Evolutionary conservation across 2,113 vertebrate species (phyloP).

Genomic region (Picathartes gymnocephalus): DNA sequence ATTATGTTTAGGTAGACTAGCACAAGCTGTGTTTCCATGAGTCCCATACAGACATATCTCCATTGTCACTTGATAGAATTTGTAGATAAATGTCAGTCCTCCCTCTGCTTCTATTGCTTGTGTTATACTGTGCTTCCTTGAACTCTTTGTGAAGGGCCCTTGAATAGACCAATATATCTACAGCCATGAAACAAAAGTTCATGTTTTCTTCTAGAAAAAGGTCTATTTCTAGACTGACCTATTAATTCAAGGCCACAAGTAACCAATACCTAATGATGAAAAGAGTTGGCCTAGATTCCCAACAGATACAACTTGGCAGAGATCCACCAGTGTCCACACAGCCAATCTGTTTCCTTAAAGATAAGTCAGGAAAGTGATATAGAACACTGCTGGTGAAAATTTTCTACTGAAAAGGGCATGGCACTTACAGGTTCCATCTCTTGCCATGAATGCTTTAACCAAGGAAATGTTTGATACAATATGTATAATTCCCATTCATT

Average conservation of each 20-base stretch:
- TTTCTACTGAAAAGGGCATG: not conserved
- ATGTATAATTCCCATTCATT: not conserved
- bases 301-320: not conserved
- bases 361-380: not conserved
- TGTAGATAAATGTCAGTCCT: not conserved
- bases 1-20: not conserved
- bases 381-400: not conserved
- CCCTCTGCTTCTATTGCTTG: not conserved
- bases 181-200: not conserved
- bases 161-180: not conserved
- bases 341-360: not conserved
- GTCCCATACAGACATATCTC: not conserved
- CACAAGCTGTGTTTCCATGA: not conserved
- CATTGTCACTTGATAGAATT: not conserved
- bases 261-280: not conserved
- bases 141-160: not conserved
- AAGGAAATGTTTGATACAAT: not conserved
- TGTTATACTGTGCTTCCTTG: not conserved
- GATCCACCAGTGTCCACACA: not conserved
- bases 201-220: not conserved
- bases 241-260: not conserved
- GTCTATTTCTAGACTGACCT: not conserved
- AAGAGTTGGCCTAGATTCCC: not conserved
- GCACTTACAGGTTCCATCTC: not conserved
- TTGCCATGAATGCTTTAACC: not conserved